These are phyloP conservation scores for Cyclina sinensis DNA, from an alignment of 1,140 invertebrate species.

Conservation along the genomic window DNA sequence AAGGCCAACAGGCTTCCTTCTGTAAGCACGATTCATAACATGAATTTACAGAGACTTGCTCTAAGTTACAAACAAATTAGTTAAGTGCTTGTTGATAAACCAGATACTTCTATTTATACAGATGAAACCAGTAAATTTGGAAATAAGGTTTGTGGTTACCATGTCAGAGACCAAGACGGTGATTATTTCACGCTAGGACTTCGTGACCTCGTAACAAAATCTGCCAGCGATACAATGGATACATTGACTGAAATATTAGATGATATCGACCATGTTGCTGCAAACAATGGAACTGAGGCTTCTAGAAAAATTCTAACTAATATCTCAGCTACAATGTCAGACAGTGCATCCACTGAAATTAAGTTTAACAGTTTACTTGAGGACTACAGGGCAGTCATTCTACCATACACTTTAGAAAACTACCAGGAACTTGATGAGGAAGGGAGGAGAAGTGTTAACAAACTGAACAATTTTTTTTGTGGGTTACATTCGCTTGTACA, in stretches of 20 bases:
- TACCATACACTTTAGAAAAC: constrained; percentile 36
- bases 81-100: not conserved
- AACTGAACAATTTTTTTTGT: constrained; percentile 43
- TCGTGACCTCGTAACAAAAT: constrained; percentile 34
- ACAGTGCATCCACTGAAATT: constrained; percentile 23
- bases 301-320: constrained; percentile 42
- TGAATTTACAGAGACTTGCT: constrained; percentile 37
- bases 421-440: constrained; percentile 19
- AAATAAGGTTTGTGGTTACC: constrained; percentile 33
- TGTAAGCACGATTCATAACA: constrained; percentile 10
- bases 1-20: constrained; percentile 9
- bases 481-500: constrained; percentile 43
- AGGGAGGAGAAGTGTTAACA: not conserved
- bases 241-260: constrained; percentile 28
- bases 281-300: not conserved
- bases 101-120: constrained; percentile 7
- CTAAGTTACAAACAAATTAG: constrained; percentile 2
- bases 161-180: constrained; percentile 17
- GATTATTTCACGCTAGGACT: constrained; percentile 28
- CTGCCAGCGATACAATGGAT: constrained; percentile 18
- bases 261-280: constrained; percentile 31
- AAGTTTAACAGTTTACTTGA: constrained; percentile 44
- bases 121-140: constrained; percentile 41
- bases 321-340: constrained; percentile 35
- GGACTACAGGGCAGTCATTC: constrained; percentile 4